Evolutionary conservation across 2,113 vertebrate species (phyloP), one percentile per base, ranked within the genome.

Genomic region (Otus sunia): DNA sequence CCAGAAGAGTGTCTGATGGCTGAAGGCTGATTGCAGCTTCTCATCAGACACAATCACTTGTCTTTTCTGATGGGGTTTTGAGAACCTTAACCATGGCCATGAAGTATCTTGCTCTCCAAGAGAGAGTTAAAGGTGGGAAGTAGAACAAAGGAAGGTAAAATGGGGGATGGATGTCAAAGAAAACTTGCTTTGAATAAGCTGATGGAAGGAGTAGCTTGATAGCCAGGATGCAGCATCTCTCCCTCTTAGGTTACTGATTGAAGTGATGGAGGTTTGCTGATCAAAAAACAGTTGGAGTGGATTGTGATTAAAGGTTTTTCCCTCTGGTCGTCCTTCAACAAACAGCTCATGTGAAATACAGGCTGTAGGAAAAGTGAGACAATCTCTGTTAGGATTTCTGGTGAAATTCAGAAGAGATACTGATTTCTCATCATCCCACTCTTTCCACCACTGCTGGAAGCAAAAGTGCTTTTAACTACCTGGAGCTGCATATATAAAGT

Each of bases 401-500:
- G n/a, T 60, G 59, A 34, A 80, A 86, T 47, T 75, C 59, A 32
- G 62, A 43, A 52, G 49, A 81, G n/a, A 10, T 36, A 19, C 36
- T 58, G 55, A 66, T 90, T 86, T 77, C 75, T 77, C 32, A 5
- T 50, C 68, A 50, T 13, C 41, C 50, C 53, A 4, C 60, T 85
- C 72, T 74, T 95, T 45, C 56, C 86, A n/a, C 19, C 39, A 23
- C 45, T n/a, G 36, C 43, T 47, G 34, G 45, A 82, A 68, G 47
- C 12, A 84, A 39, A 86, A 86, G 66, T 49, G n/a, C 29, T 86
- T 91, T 53, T 29, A 78, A 72, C 56, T 49, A 77, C 71, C 79
- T 92, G 55, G 39, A 83, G 45, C 7, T 92, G 72, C 59, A 67
- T 56, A 56, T 71, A 59, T 63, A 47, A 96, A 92, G 74, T 62